Percentiles rank a stretch among this genome's conserved stretches.
Evolutionary conservation across 2,797 vertebrate species (phyloP).

Genomic region (Malacoctenus gilli): DNA sequence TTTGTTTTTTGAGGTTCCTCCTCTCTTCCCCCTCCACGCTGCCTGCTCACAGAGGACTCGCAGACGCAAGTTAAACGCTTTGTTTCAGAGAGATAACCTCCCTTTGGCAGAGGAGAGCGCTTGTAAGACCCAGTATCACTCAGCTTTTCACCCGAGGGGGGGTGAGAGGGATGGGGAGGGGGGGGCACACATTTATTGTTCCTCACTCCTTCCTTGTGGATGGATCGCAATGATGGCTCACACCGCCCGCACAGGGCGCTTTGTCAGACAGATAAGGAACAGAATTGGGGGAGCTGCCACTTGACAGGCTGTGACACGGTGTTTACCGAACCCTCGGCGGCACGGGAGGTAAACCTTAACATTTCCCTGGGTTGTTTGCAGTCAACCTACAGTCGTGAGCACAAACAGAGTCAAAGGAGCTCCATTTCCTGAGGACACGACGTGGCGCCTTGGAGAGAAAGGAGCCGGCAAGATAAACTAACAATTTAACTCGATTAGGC

Average conservation of each 20-base stretch:
- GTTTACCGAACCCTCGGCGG: conserved; percentile 59
- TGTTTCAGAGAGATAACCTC: conserved; percentile 64
- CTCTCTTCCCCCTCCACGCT: conserved; percentile 2
- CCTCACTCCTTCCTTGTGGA: conserved; percentile 35
- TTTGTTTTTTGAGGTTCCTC: conserved; percentile 22
- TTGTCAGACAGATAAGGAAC: conserved; percentile 42
- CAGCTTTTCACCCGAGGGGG: conserved; percentile 9
- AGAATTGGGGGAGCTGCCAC: conserved; percentile 48
- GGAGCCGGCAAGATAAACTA: conserved; percentile 1
- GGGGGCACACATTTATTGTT: conserved; percentile 20
- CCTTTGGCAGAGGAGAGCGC: conserved; percentile 43
- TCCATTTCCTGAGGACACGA: not conserved
- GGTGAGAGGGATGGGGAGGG: no score
- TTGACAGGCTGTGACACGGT: conserved; percentile 58
- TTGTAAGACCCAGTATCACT: conserved; percentile 51
- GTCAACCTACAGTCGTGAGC: conserved; percentile 12
- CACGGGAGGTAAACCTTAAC: conserved; percentile 40
- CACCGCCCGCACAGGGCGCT: conserved; percentile 34
- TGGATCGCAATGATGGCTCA: conserved; percentile 49
- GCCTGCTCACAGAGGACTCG: conserved; percentile 35
- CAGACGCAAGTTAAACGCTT: conserved; percentile 54
- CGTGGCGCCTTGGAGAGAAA: not conserved
- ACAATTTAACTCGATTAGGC: not conserved
- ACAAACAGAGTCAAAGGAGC: conserved; percentile 3
- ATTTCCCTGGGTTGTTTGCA: conserved; percentile 30